Evolutionary conservation across 2,113 vertebrate genomes (phyloP).

Genomic region (Cochlearius cochlearius): DNA sequence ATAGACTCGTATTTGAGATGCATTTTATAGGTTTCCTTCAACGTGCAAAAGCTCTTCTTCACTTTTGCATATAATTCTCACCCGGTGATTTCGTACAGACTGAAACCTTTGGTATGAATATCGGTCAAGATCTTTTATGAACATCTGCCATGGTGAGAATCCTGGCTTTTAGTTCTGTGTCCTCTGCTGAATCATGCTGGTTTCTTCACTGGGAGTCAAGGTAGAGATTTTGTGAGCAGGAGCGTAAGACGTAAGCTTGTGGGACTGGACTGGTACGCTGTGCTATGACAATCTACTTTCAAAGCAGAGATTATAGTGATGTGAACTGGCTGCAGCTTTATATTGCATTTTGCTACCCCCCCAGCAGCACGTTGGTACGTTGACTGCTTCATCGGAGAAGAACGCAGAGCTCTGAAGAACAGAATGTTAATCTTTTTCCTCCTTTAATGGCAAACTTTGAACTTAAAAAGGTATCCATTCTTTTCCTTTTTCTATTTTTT

Average conservation of each 20-base stretch:
- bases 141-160: background rate
- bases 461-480: background rate
- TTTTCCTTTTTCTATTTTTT: background rate
- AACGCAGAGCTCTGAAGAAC: background rate
- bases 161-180: background rate
- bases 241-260: accelerated
- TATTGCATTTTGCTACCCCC: background rate
- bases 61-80: background rate
- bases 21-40: background rate
- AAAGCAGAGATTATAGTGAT: background rate
- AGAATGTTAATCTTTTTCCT: background rate
- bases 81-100: background rate
- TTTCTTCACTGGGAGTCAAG: background rate
- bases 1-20: background rate
- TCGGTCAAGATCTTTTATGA: background rate
- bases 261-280: background rate
- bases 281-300: background rate
- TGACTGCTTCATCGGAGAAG: background rate
- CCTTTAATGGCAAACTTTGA: background rate
- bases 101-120: background rate
- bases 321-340: background rate
- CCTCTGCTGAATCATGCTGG: background rate
- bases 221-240: background rate
- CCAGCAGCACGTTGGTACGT: background rate
- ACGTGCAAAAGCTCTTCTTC: background rate